Evolutionary conservation across 2,888 invertebrate genomes (phyloP).

Genomic region (Rotaria magnacalcarata): DNA sequence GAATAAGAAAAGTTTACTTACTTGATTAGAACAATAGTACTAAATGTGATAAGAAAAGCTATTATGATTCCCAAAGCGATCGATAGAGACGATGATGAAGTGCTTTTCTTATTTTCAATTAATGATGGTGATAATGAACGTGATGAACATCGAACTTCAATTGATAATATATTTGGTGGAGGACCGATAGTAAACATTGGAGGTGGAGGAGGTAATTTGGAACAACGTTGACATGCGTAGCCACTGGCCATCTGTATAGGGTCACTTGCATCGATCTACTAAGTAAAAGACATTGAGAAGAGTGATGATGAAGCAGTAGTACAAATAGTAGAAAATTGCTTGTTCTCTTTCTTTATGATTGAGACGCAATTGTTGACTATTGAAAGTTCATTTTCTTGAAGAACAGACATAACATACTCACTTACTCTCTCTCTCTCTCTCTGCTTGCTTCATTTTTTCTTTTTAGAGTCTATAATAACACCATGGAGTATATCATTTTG

Average conservation of each 20-base stretch:
- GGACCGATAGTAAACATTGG: neutral
- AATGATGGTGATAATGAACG: neutral
- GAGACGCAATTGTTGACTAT: neutral
- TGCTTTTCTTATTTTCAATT: neutral
- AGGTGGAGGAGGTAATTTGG: neutral
- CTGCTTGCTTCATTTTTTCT: neutral
- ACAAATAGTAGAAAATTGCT: neutral
- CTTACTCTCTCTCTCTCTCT: neutral
- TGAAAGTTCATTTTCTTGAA: constrained; percentile 23
- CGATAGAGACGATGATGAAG: neutral
- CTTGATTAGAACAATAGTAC: neutral
- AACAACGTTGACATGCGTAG: constrained; percentile 8
- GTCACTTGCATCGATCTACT: constrained; percentile 20
- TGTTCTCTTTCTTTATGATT: constrained; percentile 4
- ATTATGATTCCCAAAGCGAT: neutral
- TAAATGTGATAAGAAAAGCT: neutral
- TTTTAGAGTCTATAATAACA: neutral
- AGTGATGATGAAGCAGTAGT: neutral
- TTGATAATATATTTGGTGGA: constrained; percentile 3
- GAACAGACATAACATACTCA: neutral
- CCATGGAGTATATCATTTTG: neutral
- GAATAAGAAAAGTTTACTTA: constrained; percentile 6
- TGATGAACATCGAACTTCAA: neutral
- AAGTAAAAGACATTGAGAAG: neutral
- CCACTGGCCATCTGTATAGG: constrained; percentile 5